Evolutionary conservation across 2,888 invertebrate genomes (phyloP), one percentile per base, ranked within the genome.

Genomic region (Spodoptera exigua): DNA sequence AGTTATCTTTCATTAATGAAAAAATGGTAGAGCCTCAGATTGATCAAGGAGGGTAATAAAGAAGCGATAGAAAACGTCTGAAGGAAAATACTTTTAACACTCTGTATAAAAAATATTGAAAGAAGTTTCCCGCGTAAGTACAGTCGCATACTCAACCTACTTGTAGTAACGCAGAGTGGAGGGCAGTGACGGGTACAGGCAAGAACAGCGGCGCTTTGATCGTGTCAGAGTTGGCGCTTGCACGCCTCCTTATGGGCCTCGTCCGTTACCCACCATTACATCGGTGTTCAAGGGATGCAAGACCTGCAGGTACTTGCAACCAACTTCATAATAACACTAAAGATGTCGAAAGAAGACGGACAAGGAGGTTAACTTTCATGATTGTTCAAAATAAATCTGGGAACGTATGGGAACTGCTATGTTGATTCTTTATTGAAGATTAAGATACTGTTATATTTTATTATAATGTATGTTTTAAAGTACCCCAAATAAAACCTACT

Each of bases 171-270:
- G 45, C 64, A 59, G 58, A 68, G 44, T 60, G 43, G 53, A 56
- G 45, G 62, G 67, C 68, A 65, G 72, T 79, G 75, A 70, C 66
- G 68, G 70, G 67, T 71, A 79, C 69, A 64, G 82, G 64, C 66
- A 67, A 68, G 66, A 64, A 78, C 70, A 66, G 83, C 84, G 83
- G 84, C 77, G 66, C 86, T 89, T 89, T 89, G 87, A 88, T 83
- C 81, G 82, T 76, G 84, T 82, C 80, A 76, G 71, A 78, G 78
- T 81, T 79, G 80, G 84, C 82, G 80, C 83, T 77, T 76, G 79
- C 75, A 76, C 80, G 80, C 75, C 79, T 78, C 64, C 76, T 66
- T 62, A 62, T 45, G 56, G 43, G 16, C 35, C 59, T 59, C 61
- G 57, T 58, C 70, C 70, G 63, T 70, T 70, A 70, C 47, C 43